Conservation (phyloP, 1,140 invertebrate species). For the Subanguina moxae region DNA sequence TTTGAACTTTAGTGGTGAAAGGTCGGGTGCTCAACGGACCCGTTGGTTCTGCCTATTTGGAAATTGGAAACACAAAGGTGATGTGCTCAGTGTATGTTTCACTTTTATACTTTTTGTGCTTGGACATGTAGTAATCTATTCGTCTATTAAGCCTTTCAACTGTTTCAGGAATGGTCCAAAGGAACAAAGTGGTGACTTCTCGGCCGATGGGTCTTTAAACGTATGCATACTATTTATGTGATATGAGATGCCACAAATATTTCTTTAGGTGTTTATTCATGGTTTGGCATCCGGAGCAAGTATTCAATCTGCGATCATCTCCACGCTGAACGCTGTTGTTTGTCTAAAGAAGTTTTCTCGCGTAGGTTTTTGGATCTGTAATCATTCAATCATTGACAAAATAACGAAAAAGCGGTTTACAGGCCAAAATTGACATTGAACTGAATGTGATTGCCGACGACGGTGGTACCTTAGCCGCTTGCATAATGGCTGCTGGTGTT, state of each 20-base stretch:
- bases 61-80: constrained; percentile 45
- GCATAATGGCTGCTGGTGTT: constrained; percentile 26
- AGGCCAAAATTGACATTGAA: constrained; percentile 44
- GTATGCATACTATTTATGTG: constrained; percentile 3
- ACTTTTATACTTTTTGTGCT: not conserved
- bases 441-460: constrained; percentile 41
- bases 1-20: constrained; percentile 33
- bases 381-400: too few relatives aligned
- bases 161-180: constrained; percentile 40
- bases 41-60: constrained; percentile 36
- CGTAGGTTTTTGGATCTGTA: constrained; percentile 2
- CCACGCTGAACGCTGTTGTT: constrained; percentile 24
- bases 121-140: not conserved
- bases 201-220: constrained; percentile 20
- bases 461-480: constrained; percentile 36
- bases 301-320: constrained; percentile 17
- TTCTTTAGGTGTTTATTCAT: constrained; percentile 13
- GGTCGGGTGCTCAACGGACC: constrained; percentile 29
- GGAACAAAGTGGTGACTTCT: constrained; percentile 31
- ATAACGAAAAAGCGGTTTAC: too few relatives aligned
- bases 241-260: constrained; percentile 4
- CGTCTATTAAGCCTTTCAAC: constrained; percentile 9
- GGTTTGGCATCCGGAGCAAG: constrained; percentile 19
- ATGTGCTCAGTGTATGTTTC: constrained; percentile 39
- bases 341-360: constrained; percentile 33